phyloP scores from a whole-genome alignment of 2,888 invertebrate genomes.

The Drosophila setosimentum region DNA sequence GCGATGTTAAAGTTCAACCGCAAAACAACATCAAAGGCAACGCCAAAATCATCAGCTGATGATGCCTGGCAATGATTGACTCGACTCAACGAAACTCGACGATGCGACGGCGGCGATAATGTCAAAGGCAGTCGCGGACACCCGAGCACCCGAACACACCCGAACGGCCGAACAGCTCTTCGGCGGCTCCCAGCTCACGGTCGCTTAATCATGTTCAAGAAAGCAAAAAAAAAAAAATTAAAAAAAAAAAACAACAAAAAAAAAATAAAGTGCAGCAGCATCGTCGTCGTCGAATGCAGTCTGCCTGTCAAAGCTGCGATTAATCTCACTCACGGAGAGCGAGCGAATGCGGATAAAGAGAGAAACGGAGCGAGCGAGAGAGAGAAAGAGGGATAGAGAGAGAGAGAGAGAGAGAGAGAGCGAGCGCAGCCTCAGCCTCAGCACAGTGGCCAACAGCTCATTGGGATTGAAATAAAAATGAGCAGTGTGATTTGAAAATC shows the following conservation, averaged over 20 bases:
- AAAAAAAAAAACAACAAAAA: slow-evolving; percentile 28
- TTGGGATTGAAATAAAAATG: slow-evolving; percentile 11
- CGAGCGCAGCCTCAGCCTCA: slow-evolving; percentile 6
- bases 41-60: slow-evolving; percentile 53
- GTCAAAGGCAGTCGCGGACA: slow-evolving; percentile 64
- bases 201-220: slow-evolving; percentile 68
- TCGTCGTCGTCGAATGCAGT: slow-evolving; percentile 62
- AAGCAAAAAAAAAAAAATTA: slow-evolving; percentile 24
- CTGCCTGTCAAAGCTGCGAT: slow-evolving; percentile 81
- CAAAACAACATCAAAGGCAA: slow-evolving; percentile 63
- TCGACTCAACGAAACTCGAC: slow-evolving; percentile 39
- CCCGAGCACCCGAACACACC: slow-evolving; percentile 28
- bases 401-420: slow-evolving; percentile 49
- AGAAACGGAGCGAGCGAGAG: slow-evolving; percentile 35
- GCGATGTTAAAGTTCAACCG: slow-evolving; percentile 80
- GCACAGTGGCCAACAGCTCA: slow-evolving; percentile 24
- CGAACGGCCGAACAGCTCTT: slow-evolving; percentile 11
- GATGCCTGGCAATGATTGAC: slow-evolving; percentile 64
- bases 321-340: slow-evolving; percentile 82
- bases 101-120: slow-evolving; percentile 57
- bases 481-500: too few species aligned
- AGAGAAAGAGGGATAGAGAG: slow-evolving; percentile 26
- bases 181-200: slow-evolving; percentile 31
- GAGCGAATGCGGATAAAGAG: slow-evolving; percentile 17
- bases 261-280: slow-evolving; percentile 62